Conservation (phyloP, 2,888 invertebrate species). For the Spodoptera littoralis region DNA sequence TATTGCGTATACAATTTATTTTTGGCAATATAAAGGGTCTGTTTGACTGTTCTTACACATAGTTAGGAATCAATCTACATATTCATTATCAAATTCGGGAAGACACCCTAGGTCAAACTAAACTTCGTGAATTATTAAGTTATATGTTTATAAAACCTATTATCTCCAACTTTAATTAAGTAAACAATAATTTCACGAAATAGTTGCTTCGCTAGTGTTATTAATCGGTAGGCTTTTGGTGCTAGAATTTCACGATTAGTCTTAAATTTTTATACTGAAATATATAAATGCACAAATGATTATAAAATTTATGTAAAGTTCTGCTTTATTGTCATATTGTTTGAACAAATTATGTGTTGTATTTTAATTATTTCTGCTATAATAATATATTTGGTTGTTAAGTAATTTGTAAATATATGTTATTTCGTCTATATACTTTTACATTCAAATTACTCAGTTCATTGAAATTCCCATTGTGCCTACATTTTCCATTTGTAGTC, state of each 20-base stretch:
- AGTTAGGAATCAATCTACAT: slow-evolving; percentile 17
- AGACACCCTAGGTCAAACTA: neutral
- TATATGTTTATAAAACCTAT: slow-evolving; percentile 21
- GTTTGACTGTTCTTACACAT: slow-evolving; percentile 9
- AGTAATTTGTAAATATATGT: too few relatives aligned
- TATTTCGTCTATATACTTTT: too few relatives aligned
- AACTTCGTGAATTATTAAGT: slow-evolving; percentile 22
- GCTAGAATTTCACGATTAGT: slow-evolving; percentile 79
- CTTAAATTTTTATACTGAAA: slow-evolving; percentile 71
- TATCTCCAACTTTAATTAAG: slow-evolving; percentile 37
- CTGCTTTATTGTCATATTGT: slow-evolving; percentile 3
- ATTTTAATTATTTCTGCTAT: slow-evolving; percentile 3
- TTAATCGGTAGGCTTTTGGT: slow-evolving; percentile 77
- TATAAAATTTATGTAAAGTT: slow-evolving; percentile 31
- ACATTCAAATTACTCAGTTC: too few relatives aligned
- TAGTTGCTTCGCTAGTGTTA: slow-evolving; percentile 73
- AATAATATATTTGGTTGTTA: too few relatives aligned
- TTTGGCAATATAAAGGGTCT: slow-evolving; percentile 15
- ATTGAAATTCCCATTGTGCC: too few relatives aligned
- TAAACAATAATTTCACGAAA: slow-evolving; percentile 51
- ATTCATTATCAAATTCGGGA: neutral
- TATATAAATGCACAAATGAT: slow-evolving; percentile 70
- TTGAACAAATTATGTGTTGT: slow-evolving; percentile 15
- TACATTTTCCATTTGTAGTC: too few relatives aligned
- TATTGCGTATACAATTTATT: slow-evolving; percentile 18